phyloP scores from a whole-genome alignment of 1,140 invertebrate genomes.

The Drosophila pruinosa region DNA sequence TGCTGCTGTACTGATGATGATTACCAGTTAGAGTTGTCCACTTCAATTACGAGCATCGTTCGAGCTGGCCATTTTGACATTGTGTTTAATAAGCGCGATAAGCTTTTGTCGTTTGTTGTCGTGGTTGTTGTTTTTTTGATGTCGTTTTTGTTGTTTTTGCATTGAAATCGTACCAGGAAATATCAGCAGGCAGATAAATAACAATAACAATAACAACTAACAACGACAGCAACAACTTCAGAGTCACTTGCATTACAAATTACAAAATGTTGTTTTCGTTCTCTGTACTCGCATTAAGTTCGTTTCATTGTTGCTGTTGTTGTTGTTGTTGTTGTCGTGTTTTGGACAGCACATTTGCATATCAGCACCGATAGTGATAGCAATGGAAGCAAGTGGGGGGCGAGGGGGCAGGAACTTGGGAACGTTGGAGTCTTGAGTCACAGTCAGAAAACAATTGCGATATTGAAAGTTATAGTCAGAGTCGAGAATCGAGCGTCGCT shows the following conservation, averaged over 20 bases:
- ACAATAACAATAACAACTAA: slow-evolving; percentile 42
- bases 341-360: slow-evolving; percentile 71
- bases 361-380: slow-evolving; percentile 45
- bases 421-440: slow-evolving; percentile 29
- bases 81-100: slow-evolving; percentile 77
- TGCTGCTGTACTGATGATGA: background rate
- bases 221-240: slow-evolving; percentile 31
- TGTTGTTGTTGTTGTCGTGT: slow-evolving; percentile 49
- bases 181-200: slow-evolving; percentile 71
- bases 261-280: slow-evolving; percentile 65
- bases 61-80: slow-evolving; percentile 70
- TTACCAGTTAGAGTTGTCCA: slow-evolving; percentile 30
- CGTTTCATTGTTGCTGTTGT: slow-evolving; percentile 23
- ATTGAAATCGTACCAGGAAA: slow-evolving; percentile 75
- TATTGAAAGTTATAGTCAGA: slow-evolving; percentile 11
- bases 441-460: slow-evolving; percentile 31
- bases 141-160: slow-evolving; percentile 46
- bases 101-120: slow-evolving; percentile 43
- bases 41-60: slow-evolving; percentile 38
- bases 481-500: slow-evolving; percentile 2
- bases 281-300: slow-evolving; percentile 27
- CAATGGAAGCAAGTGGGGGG: background rate
- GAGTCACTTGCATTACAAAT: slow-evolving; percentile 66
- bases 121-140: slow-evolving; percentile 20
- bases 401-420: background rate